These are phyloP conservation scores for Brachyrhaphis roseni DNA, from an alignment of 2,797 vertebrate species.

Conservation along the genomic window DNA sequence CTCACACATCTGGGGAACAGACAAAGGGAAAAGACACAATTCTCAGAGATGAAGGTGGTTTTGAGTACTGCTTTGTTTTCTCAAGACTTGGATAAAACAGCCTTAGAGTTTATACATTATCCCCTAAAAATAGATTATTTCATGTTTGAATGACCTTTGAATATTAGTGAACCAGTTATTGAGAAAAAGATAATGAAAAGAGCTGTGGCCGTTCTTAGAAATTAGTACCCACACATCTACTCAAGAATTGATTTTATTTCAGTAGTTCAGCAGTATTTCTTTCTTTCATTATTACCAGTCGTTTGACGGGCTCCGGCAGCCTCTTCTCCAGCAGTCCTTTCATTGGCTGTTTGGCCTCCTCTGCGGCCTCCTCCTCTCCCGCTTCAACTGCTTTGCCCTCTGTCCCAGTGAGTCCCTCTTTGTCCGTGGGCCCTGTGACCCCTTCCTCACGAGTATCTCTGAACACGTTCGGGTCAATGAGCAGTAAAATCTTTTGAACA, in stretches of 20 bases:
- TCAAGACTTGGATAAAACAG: conserved; percentile 6
- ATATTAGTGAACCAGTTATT: conserved; percentile 35
- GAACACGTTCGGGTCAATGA: conserved; percentile 94
- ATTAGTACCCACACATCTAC: background rate
- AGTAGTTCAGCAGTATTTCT: background rate
- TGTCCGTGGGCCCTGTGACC: conserved; percentile 71
- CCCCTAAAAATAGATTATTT: conserved; percentile 48
- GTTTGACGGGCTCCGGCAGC: conserved; percentile 95
- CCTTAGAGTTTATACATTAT: conserved; percentile 20
- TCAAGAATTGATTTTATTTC: background rate
- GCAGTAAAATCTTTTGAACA: conserved; percentile 90
- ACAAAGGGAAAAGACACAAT: conserved; percentile 25
- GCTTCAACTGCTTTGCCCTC: conserved; percentile 96
- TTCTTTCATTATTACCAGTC: conserved; percentile 82
- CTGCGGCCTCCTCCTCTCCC: conserved; percentile 88
- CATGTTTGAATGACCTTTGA: conserved; percentile 56
- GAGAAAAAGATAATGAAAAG: background rate
- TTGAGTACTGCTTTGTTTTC: background rate
- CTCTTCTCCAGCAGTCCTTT: conserved; percentile 94
- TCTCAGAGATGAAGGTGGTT: background rate
- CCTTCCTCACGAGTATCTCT: conserved; percentile 80
- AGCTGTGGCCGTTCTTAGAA: background rate
- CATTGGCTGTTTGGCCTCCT: conserved; percentile 83
- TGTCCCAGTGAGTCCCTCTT: conserved; percentile 87
- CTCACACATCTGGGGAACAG: conserved; percentile 91